phyloP scores from a whole-genome alignment of 1,140 invertebrate species.

The Drosophila kepulauana region DNA sequence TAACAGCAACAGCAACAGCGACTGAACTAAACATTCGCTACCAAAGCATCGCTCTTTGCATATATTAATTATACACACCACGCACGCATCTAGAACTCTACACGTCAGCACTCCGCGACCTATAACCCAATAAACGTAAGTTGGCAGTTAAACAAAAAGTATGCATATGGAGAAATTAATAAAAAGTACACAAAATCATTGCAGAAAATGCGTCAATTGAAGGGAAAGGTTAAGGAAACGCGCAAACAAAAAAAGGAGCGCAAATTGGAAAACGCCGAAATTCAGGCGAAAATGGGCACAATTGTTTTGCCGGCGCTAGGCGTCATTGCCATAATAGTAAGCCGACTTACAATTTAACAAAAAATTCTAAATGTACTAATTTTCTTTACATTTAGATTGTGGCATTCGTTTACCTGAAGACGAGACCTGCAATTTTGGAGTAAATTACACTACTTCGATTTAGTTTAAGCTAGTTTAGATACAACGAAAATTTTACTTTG shows the following conservation, averaged over 20 bases:
- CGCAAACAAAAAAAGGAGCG: slow-evolving; percentile 81
- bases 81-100: slow-evolving; percentile 28
- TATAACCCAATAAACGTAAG: slow-evolving; percentile 21
- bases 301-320: slow-evolving; percentile 76
- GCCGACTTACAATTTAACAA: neutral
- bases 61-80: slow-evolving; percentile 36
- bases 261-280: slow-evolving; percentile 75
- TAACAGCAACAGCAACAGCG: neutral
- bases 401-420: slow-evolving; percentile 78
- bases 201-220: slow-evolving; percentile 77
- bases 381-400: slow-evolving; percentile 42
- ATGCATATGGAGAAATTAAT: neutral
- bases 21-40: slow-evolving; percentile 1
- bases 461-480: slow-evolving; percentile 29
- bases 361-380: neutral
- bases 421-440: slow-evolving; percentile 60
- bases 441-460: neutral
- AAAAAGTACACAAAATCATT: neutral
- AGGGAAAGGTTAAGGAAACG: slow-evolving; percentile 82
- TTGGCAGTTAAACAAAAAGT: neutral
- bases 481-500: slow-evolving; percentile 13
- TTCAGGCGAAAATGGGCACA: slow-evolving; percentile 72
- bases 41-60: slow-evolving; percentile 10
- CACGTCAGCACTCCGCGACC: slow-evolving; percentile 48
- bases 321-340: slow-evolving; percentile 53